Conservation (phyloP, 2,888 invertebrate species). For the Archips crataeganus region DNA sequence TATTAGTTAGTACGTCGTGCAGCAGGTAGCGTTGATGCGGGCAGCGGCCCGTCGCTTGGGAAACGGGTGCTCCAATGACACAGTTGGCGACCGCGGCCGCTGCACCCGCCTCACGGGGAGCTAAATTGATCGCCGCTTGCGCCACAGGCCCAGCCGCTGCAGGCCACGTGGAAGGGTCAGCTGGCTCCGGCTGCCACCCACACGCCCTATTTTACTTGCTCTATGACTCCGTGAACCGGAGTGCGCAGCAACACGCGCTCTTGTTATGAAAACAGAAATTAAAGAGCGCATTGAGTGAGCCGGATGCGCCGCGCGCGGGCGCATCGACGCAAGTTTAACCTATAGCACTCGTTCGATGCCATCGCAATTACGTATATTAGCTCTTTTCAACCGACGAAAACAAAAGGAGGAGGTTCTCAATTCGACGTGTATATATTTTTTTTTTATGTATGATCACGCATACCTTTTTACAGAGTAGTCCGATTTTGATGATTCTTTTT, state of each 20-base stretch:
- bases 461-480: too few relatives aligned
- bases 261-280: constrained; percentile 34
- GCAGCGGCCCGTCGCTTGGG: constrained; percentile 33
- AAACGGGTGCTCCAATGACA: constrained; percentile 37
- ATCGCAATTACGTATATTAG: background rate
- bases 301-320: constrained; percentile 15
- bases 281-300: constrained; percentile 13
- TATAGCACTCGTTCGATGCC: background rate
- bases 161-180: too few relatives aligned
- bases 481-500: too few relatives aligned
- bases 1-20: background rate
- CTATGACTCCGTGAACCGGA: background rate
- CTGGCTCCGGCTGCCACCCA: too few relatives aligned
- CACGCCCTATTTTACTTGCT: background rate
- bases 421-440: too few relatives aligned
- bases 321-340: background rate
- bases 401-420: too few relatives aligned
- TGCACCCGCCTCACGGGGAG: constrained; percentile 1
- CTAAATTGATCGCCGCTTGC: background rate
- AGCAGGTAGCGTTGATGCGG: background rate
- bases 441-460: too few relatives aligned
- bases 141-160: background rate
- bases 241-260: constrained; percentile 10
- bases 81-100: constrained; percentile 32
- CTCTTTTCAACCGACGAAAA: too few relatives aligned